phyloP scores from a whole-genome alignment of 30 jellyfish, hydroid and myxozoan species.

The Pseudorhiza aurosa region DNA sequence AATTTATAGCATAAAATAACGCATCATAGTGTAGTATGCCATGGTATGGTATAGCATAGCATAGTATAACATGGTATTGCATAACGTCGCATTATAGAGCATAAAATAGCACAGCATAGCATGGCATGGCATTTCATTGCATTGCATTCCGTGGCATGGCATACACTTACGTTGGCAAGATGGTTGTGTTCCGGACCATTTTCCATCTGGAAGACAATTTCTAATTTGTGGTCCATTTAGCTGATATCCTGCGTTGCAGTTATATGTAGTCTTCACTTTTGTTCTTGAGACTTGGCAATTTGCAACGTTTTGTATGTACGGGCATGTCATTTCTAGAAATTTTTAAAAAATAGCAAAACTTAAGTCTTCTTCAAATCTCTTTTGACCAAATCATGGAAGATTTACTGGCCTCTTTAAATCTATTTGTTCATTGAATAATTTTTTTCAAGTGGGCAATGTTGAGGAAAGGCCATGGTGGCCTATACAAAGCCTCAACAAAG shows the following conservation, averaged over 20 bases:
- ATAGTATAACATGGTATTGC: not conserved
- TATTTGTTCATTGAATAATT: too few relatives aligned
- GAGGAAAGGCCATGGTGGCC: too few relatives aligned
- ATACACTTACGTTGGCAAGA: slow-evolving; percentile 73
- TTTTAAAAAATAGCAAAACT: not conserved
- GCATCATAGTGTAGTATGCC: not conserved
- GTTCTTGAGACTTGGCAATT: slow-evolving; percentile 41
- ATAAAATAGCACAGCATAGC: not conserved
- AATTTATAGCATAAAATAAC: not conserved
- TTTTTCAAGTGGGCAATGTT: too few relatives aligned
- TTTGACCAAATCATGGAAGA: too few relatives aligned
- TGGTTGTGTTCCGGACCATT: slow-evolving; percentile 93
- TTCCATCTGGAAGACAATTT: slow-evolving; percentile 78
- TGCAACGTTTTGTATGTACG: slow-evolving; percentile 40
- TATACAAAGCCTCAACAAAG: too few relatives aligned
- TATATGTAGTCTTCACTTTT: slow-evolving; percentile 48
- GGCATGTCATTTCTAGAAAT: slow-evolving; percentile 55
- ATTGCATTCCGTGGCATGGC: not conserved
- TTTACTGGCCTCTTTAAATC: too few relatives aligned
- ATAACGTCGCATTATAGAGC: not conserved
- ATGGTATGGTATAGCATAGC: not conserved
- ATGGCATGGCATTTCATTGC: not conserved
- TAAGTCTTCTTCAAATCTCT: too few relatives aligned
- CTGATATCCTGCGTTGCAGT: slow-evolving; percentile 78
- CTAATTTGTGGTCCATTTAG: slow-evolving; percentile 76